These are phyloP conservation scores for Anagyrus pseudococci DNA, from an alignment of 2,888 invertebrate species.

Conservation along the genomic window DNA sequence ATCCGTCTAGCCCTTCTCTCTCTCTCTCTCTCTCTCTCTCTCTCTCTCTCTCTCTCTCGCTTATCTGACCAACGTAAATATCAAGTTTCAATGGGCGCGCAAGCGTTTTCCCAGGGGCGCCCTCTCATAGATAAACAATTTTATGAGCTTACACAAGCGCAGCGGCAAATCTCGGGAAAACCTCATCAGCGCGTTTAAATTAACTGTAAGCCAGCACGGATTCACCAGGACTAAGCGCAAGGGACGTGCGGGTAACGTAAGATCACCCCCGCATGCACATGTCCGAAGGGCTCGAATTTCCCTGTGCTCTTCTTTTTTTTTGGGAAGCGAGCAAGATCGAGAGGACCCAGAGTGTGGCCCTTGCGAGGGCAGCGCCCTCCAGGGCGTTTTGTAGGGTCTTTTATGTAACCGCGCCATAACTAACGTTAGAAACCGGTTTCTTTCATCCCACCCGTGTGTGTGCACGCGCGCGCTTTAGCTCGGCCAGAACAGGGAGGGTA, in stretches of 20 bases:
- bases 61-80: slow-evolving; percentile 15
- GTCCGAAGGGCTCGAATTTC: slow-evolving; percentile 2
- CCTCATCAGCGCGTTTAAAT: too few species aligned
- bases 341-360: too few species aligned
- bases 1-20: too few species aligned
- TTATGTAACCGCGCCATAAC: slow-evolving; percentile 37
- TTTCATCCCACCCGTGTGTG: not conserved
- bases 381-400: slow-evolving; percentile 25
- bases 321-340: not conserved
- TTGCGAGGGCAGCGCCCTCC: not conserved
- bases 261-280: not conserved
- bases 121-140: slow-evolving; percentile 4
- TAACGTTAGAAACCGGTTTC: slow-evolving; percentile 34
- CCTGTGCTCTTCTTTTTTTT: not conserved
- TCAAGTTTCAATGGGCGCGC: slow-evolving; percentile 7
- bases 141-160: slow-evolving; percentile 4
- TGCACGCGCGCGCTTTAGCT: not conserved
- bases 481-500: too few species aligned
- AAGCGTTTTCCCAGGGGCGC: not conserved
- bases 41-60: too few species aligned
- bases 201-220: too few species aligned
- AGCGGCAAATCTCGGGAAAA: slow-evolving; percentile 12
- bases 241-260: too few species aligned
- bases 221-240: too few species aligned
- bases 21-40: too few species aligned